A percentile compares a stretch with the other conserved stretches of the same genome.
Conservation (phyloP, 2,888 invertebrate genomes). For the Ectemnius continuus region DNA sequence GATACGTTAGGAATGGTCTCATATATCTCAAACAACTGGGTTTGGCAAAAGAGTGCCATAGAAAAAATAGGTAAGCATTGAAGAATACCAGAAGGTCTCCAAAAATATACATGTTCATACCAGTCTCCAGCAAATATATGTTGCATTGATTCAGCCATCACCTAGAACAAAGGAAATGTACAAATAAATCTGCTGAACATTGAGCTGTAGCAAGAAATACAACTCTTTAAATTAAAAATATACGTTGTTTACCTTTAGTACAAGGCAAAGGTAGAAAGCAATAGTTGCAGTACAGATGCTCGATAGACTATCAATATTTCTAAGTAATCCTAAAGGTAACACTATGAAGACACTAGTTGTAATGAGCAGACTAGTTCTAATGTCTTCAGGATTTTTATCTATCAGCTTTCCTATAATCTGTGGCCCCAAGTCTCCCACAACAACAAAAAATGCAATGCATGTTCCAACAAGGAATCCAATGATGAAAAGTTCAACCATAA, state of each 20-base stretch:
- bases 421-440: slow-evolving; percentile 98
- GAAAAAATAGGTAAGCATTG: slow-evolving; percentile 97
- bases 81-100: slow-evolving; percentile 91
- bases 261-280: slow-evolving; percentile 93
- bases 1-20: slow-evolving; percentile 93
- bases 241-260: slow-evolving; percentile 85
- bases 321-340: slow-evolving; percentile 91
- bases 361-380: slow-evolving; percentile 84
- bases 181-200: slow-evolving; percentile 17
- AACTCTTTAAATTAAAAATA: slow-evolving; percentile 6
- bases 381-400: slow-evolving; percentile 84
- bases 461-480: slow-evolving; percentile 97
- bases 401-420: slow-evolving; percentile 91
- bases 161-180: slow-evolving; percentile 78
- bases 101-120: slow-evolving; percentile 85
- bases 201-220: slow-evolving; percentile 1
- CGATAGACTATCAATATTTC: slow-evolving; percentile 93
- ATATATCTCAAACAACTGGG: slow-evolving; percentile 96
- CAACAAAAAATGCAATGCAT: slow-evolving; percentile 97
- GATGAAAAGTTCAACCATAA: slow-evolving; percentile 93
- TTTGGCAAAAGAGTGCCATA: slow-evolving; percentile 98
- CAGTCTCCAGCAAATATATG: slow-evolving; percentile 88
- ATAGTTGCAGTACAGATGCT: slow-evolving; percentile 94
- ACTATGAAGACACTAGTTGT: slow-evolving; percentile 89
- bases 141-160: slow-evolving; percentile 88